Evolutionary conservation across 2,888 invertebrate genomes (phyloP).

Genomic region (Atethmia centrago): DNA sequence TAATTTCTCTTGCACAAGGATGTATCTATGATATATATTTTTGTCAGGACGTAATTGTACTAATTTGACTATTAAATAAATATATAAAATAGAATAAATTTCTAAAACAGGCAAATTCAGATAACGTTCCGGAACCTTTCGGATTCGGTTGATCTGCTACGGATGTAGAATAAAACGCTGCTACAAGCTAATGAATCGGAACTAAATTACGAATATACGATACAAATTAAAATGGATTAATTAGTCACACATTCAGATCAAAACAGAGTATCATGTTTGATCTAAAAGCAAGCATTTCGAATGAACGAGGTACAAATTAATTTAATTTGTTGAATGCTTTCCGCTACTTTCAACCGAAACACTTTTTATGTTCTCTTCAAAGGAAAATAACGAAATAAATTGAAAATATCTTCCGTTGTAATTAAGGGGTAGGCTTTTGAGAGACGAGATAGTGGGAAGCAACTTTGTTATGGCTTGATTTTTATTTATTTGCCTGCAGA

Average conservation of each 20-base stretch:
- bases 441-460: constrained; percentile 19
- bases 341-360: constrained; percentile 72
- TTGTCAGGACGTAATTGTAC: too few species aligned
- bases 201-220: constrained; percentile 20
- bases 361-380: constrained; percentile 71
- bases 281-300: constrained; percentile 53
- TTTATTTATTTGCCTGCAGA: constrained; percentile 27
- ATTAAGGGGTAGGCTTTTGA: constrained; percentile 64
- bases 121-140: too few species aligned
- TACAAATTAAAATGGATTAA: constrained; percentile 31
- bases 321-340: constrained; percentile 72
- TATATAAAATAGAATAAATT: too few species aligned
- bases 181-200: constrained; percentile 29
- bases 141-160: neutral
- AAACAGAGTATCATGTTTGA: constrained; percentile 43
- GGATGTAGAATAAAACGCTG: neutral
- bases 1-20: too few species aligned
- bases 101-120: too few species aligned
- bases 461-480: constrained; percentile 22
- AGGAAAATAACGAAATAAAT: constrained; percentile 74
- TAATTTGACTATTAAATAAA: too few species aligned
- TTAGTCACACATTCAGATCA: constrained; percentile 41
- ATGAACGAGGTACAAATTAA: constrained; percentile 66
- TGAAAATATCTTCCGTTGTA: constrained; percentile 75
- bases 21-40: too few species aligned